Conservation (phyloP, 2,888 invertebrate species). For the Calephelis perditalis region DNA sequence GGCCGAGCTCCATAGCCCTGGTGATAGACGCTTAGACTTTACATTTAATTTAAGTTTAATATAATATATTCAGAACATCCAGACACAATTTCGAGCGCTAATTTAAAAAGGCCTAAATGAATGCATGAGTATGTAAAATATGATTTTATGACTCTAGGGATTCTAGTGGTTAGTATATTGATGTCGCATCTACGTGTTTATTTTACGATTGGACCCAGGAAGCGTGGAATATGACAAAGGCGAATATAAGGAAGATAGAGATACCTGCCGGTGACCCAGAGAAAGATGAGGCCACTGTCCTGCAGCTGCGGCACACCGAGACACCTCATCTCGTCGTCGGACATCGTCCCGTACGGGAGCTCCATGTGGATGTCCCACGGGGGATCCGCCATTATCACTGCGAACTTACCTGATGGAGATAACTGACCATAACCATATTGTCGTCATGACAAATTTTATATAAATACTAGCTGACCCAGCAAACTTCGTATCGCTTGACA, state of each 20-base stretch:
- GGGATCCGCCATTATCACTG: slow-evolving; percentile 99
- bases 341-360: slow-evolving; percentile 98
- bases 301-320: slow-evolving; percentile 95
- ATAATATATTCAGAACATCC: no score
- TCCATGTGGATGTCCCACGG: slow-evolving; percentile 99
- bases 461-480: no score
- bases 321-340: slow-evolving; percentile 98
- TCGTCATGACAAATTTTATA: no score
- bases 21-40: background rate
- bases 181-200: no score
- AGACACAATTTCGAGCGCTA: no score
- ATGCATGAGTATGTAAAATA: no score
- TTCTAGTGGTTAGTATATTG: no score
- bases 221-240: background rate
- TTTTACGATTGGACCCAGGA: background rate
- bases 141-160: no score
- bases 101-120: no score
- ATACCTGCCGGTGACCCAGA: slow-evolving; percentile 97
- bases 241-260: slow-evolving; percentile 23
- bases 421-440: no score
- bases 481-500: no score
- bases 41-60: no score
- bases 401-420: slow-evolving; percentile 87
- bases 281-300: slow-evolving; percentile 96
- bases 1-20: slow-evolving; percentile 96